A percentile compares a stretch with the other conserved stretches of the same genome.
Evolutionary conservation across 2,113 vertebrate species (phyloP).

Genomic region (Fulica atra): DNA sequence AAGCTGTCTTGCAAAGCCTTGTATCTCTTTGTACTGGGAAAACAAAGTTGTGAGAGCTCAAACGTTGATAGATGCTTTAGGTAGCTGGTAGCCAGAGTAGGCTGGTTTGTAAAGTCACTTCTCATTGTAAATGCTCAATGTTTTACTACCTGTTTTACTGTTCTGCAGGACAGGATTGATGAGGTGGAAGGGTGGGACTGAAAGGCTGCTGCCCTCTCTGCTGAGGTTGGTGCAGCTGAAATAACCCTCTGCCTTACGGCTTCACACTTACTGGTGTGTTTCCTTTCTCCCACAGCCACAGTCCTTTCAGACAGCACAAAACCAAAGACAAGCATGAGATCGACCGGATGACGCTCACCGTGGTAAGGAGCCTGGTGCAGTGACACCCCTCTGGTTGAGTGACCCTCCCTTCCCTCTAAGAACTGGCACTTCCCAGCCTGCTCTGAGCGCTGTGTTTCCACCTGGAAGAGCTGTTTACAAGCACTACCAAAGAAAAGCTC

Average conservation of each 20-base stretch:
- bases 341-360: slow-evolving; percentile 97
- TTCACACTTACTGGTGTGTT: background rate
- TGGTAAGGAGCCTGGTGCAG: slow-evolving; percentile 81
- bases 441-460: background rate
- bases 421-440: background rate
- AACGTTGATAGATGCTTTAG: too few relatives aligned
- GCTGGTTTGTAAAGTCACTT: background rate
- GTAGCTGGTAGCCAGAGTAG: too few relatives aligned
- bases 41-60: background rate
- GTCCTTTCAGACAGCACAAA: slow-evolving; percentile 98
- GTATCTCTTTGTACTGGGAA: background rate
- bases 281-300: slow-evolving; percentile 83
- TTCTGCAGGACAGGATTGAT: background rate
- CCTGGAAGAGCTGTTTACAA: background rate
- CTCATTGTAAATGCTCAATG: background rate
- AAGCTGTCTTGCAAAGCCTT: background rate
- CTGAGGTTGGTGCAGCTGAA: background rate
- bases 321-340: slow-evolving; percentile 99
- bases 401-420: background rate
- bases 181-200: background rate
- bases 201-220: background rate
- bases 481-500: background rate
- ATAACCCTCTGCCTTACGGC: background rate
- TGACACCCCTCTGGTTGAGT: background rate
- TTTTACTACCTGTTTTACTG: background rate